Base-by-base conservation (phyloP, 2,888 invertebrate species). In the Chloromyia formosa region DNA sequence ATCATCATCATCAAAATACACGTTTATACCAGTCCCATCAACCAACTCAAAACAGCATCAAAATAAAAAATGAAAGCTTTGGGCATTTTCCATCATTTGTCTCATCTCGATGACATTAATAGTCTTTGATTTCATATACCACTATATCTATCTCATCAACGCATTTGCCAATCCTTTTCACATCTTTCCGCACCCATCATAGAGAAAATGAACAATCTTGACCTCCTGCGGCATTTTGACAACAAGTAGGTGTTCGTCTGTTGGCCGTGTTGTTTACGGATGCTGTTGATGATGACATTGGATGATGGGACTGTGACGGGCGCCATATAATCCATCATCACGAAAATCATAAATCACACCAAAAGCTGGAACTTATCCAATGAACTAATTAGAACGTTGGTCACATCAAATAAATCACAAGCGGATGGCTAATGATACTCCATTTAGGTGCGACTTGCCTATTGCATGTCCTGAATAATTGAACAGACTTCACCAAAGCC, bases 381-480 rank as follows among this genome's bases (percentile, higher is more conserved):
- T 56, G 56, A 40, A 69, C 69, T 69, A 69, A 69, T 69, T 69
- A 69, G 54, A 56, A 27, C 27, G 56, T 54, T 27, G 69, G 56
- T 54, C 54, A 69, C 69, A 69, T 69, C 69, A 56, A 54, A 69
- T 69, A 69, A 69, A 69, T 69, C 69, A 69, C 35, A 22, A 45
- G 54, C 27, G 16, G 27, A 16, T 69, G 16, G 54, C 69, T 69
- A 69, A 69, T 69, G 69, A 69, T 54, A 45, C 56, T 54, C 56
- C 56, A 69, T 69, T 69, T 69, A 69, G 69, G 54, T 27, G 27
- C 27, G 69, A 56, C 69, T 54, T 54, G 69, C 22, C 27, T 56
- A 14, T 40, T 20, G 18, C 35, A 18, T n/a, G 35, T 35, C 16
- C 23, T 69, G 69, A 69, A 69, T 69, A 54, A 69, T 69, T 69